Conservation (phyloP, 2,113 vertebrate genomes). For the Corvus hawaiiensis region DNA sequence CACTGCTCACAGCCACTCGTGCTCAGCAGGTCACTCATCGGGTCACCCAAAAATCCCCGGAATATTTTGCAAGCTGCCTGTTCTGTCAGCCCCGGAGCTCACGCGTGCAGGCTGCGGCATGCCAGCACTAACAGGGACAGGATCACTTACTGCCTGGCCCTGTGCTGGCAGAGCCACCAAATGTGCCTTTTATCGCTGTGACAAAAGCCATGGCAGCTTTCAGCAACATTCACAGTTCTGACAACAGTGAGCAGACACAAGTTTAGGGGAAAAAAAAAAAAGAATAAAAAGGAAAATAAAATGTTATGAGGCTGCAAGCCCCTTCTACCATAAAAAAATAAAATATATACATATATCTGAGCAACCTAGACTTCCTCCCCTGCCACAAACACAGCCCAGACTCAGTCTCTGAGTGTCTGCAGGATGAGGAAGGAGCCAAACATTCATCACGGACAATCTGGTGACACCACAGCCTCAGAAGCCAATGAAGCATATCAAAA, state of each 20-base stretch:
- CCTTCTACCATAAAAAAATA: not conserved
- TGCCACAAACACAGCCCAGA: not conserved
- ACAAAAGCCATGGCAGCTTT: not conserved
- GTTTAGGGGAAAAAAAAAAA: not conserved
- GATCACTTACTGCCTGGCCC: not conserved
- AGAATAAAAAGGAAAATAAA: not conserved
- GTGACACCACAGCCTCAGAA: not conserved
- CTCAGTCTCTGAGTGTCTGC: not conserved
- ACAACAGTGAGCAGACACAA: not conserved
- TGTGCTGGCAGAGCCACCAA: not conserved
- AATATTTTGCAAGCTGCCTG: not conserved
- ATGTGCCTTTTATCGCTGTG: not conserved
- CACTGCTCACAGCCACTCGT: not conserved
- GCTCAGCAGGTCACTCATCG: rapidly evolving
- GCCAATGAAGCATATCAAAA: not conserved
- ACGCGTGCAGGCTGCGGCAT: not conserved
- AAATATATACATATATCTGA: not conserved
- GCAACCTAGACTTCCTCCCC: not conserved
- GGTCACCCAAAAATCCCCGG: not conserved
- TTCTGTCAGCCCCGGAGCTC: not conserved
- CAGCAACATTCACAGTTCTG: not conserved
- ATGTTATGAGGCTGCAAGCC: not conserved
- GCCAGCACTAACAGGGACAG: rapidly evolving
- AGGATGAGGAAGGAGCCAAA: not conserved
- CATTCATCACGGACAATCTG: not conserved